These are phyloP conservation scores for Rhabdomys pumilio DNA, from an alignment of 2,797 vertebrate genomes.

Conservation along the genomic window DNA sequence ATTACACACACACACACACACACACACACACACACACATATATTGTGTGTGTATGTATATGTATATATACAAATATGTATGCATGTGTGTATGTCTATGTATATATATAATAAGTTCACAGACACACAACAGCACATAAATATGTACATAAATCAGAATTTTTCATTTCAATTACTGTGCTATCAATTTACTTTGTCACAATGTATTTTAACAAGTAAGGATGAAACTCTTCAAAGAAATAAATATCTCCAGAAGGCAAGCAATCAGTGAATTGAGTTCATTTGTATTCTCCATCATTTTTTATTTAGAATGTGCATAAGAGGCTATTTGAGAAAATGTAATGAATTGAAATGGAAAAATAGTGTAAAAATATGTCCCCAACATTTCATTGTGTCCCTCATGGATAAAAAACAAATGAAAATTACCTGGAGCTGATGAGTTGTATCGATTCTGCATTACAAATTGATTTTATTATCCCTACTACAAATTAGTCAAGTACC, in stretches of 20 bases:
- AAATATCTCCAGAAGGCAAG: neutral
- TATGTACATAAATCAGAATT: neutral
- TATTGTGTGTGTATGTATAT: neutral
- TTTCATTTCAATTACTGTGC: neutral
- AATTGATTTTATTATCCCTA: neutral
- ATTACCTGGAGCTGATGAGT: neutral
- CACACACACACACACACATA: neutral
- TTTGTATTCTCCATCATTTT: neutral
- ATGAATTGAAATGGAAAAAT: neutral
- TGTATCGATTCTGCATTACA: neutral
- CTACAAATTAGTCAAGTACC: neutral
- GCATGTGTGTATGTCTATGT: neutral
- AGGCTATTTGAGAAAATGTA: neutral
- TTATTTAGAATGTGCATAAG: neutral
- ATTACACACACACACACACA: neutral
- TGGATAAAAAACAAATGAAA: neutral
- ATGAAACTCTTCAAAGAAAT: neutral
- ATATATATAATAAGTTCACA: neutral
- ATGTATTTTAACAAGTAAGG: slow-evolving; percentile 16
- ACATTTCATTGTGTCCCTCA: neutral
- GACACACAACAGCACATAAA: too few relatives aligned
- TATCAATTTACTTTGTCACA: slow-evolving; percentile 19
- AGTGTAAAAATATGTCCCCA: neutral
- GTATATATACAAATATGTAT: neutral
- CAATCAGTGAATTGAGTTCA: too few relatives aligned